Evolutionary conservation across 2,888 invertebrate genomes (phyloP), one percentile per base, ranked within the genome.

Genomic region (Meganola albula): DNA sequence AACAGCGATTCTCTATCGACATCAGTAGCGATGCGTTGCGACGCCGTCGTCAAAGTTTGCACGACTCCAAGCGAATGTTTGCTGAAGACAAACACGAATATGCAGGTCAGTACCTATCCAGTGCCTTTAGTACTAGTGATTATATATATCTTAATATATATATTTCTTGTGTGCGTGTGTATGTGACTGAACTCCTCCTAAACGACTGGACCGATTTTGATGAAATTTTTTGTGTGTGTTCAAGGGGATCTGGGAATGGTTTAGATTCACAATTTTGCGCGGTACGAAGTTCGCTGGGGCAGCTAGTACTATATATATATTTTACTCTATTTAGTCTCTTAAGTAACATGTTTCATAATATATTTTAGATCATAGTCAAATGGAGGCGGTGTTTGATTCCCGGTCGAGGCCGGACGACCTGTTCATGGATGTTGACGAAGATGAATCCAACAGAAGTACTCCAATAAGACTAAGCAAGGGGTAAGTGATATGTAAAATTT

Each of bases 391-490:
- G 11, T 70, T 73, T 37, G 61, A 58, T 2, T 42, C 64, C 1
- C 57, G 63, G 1, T 27, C 54, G 0, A 69, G 64, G 26, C 52
- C 65, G 0, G 74, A 72, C 3, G 83, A 80, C 16, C 34, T 74
- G 7, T 74, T 72, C 14, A 72, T 73, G 73, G 79, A 77, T 4
- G 63, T 71, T 0, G 77, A 77, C 10, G 69, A 70, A 3, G 58
- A 65, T 10, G 44, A 47, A 10, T 82, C 83, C 0, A 69, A 63
- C 20, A 56, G 82, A 29, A 83, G 83, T 44, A 74, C 76, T 2
- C 80, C 84, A 0, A 47, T 60, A 1, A 59, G 66, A 23, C 53
- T 53, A 2, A 70, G 62, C 27, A 67, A 49, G 54, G 74, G 77
- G 80, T 79, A 52, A 45, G 33, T 24, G 24, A 4, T 3, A 14